These are phyloP conservation scores for Machaerirhynchus nigripectus DNA, from an alignment of 2,113 vertebrate genomes.

Conservation along the genomic window DNA sequence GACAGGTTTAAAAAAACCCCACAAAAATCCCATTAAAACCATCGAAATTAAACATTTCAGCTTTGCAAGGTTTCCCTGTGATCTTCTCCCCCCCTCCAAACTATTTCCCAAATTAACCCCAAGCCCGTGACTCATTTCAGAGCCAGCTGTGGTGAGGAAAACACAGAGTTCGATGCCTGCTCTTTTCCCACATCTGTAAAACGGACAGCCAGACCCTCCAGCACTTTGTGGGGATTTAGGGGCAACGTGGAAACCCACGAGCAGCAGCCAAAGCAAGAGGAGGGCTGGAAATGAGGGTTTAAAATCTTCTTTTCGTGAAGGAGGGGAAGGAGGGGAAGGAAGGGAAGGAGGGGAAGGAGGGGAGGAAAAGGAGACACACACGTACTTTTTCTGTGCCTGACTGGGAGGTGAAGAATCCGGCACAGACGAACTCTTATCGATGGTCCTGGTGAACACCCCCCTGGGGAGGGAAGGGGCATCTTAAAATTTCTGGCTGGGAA, in stretches of 20 bases:
- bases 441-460: constrained; percentile 75
- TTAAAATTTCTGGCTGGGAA: background rate
- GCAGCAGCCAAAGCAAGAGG: background rate
- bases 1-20: background rate
- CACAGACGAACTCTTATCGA: constrained; percentile 59
- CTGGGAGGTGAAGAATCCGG: constrained; percentile 14
- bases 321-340: background rate
- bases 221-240: background rate
- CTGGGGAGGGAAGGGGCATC: constrained; percentile 3
- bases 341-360: no score
- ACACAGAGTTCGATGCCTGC: accelerated
- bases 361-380: background rate
- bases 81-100: background rate
- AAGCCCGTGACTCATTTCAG: background rate
- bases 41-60: background rate
- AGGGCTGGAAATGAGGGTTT: background rate
- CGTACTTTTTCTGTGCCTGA: constrained; percentile 56
- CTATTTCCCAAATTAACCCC: background rate
- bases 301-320: background rate
- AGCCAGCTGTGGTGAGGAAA: background rate
- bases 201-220: background rate
- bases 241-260: background rate
- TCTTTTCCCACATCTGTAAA: background rate
- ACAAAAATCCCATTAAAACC: background rate
- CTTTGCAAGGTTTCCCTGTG: background rate